These are phyloP conservation scores for Rostratula benghalensis DNA, from an alignment of 2,113 vertebrate species.

Conservation along the genomic window DNA sequence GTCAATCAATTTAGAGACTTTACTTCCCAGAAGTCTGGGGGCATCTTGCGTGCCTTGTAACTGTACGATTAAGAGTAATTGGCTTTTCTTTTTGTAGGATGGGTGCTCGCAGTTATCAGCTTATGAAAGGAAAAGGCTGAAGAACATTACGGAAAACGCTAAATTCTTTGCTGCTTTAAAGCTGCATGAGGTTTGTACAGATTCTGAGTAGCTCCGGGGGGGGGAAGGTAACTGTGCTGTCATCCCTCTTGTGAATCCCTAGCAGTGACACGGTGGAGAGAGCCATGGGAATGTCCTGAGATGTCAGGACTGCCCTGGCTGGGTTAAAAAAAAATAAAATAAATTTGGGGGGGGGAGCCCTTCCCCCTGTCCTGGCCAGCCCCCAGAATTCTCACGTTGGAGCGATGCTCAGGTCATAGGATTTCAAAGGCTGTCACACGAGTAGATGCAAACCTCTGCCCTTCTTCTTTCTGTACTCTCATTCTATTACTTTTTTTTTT, in stretches of 20 bases:
- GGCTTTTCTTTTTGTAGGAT: constrained; percentile 40
- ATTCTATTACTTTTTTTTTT: neutral
- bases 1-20: neutral
- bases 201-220: neutral
- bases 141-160: constrained; percentile 80
- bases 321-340: too few species aligned
- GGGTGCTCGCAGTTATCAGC: constrained; percentile 59
- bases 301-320: neutral
- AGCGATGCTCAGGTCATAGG: too few species aligned
- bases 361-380: fast-evolving
- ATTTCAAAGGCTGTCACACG: neutral
- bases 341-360: fast-evolving
- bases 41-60: neutral
- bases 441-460: neutral
- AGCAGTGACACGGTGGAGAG: neutral
- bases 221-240: neutral
- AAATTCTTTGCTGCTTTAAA: constrained; percentile 78
- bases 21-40: neutral
- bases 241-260: neutral
- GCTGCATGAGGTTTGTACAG: constrained; percentile 74
- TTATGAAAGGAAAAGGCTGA: constrained; percentile 77
- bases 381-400: fast-evolving
- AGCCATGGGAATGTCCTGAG: neutral
- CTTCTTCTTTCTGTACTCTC: neutral
- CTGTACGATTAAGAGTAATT: neutral